Base-by-base conservation (phyloP, 2,113 vertebrate genomes). In the Macquaria ambigua region DNA sequence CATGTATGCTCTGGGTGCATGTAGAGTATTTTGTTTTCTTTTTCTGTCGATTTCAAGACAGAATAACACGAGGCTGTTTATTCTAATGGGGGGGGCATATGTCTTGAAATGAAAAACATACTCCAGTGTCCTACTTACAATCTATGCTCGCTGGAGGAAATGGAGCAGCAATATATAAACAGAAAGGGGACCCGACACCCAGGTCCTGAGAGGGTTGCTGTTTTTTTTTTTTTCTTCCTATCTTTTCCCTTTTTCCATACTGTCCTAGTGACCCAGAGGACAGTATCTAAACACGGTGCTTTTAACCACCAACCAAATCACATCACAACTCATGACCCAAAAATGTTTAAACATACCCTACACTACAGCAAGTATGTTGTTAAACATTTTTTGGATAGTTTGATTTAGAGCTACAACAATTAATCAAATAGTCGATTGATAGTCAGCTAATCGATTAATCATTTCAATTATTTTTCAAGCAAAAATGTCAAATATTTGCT, bases 131-230 rank as follows among this genome's bases (percentile, higher is more conserved):
- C 89, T 90, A 90, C 88, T 89, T 92, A 16, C 23, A 55, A 41
- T 77, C 53, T 41, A 1, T 25, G 72, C 74, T 46, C 18, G 88
- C 81, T 85, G 63, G 79, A 92, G 90, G 90, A 93, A 92, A 89
- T 93, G 84, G 90, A 91, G 86, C 91, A 93, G 81, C 23, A 39
- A 85, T 86, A 2, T 81, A 83, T 91, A 86, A 90, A 87, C 87
- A 86, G 87, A 86, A 82, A 86, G 74, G 48, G 70, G 73, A 43
- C 31, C 66, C 15, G 46, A 69, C 84, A 90, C 75, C 41, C 61
- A 64, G 58, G 34, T 83, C 78, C 83, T 63, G 4, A 56, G 89
- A 88, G 90, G 55, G 48, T 71, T 64, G 11, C 66, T 64, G 14
- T 23, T 37, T 67, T 39, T 39, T 18, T 46, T 46, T 39, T 55